Base-by-base conservation (phyloP, 2,888 invertebrate genomes). In the Epinotia demarniana region DNA sequence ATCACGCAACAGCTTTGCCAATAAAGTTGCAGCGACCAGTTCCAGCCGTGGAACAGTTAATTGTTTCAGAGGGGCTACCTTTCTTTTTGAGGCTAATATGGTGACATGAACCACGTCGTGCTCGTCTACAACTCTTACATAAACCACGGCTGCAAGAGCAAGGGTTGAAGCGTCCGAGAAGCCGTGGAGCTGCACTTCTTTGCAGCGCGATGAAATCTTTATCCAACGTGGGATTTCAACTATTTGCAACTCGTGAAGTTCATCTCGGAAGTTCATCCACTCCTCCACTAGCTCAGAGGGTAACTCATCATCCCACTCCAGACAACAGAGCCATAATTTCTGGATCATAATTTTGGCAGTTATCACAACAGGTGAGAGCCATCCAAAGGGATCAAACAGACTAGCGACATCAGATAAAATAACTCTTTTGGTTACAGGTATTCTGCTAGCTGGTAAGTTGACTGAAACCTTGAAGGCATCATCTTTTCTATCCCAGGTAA, bases 91-190 rank as follows among this genome's bases (percentile, higher is more conserved):
- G 23, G 23, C 23, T 23, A 23, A 23, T 23, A 23, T 23, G 23
- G 23, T 23, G 23, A 23, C 23, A 23, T 23, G 23, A 23, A 23
- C 23, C 23, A 23, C 23, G 23, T 23, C 75, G 12, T 75, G 27
- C 18, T 33, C 62, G 18, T 80, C 73, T 3, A 77, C 58, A 23
- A 23, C 23, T 23, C 23, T 23, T 23, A 23, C 23, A 23, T 23
- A 23, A 23, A 23, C 23, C 23, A 23, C 23, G 23, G 23, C 23
- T 23, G 23, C 23, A 23, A 23, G 23, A 23, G 23, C 79, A 0
- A 23, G 9, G 4, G 60, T 72, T 0, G 80, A 81, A 8, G 82
- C 80, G 70, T 81, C 81, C 1, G 68, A 60, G 71, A 81, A 82
- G 2, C 80, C 81, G 43, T 82, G 81, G 8, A 81, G 23, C 13